Evolutionary conservation across 2,113 vertebrate species (phyloP), one percentile per base, ranked within the genome.

Genomic region (Zapornia atra): DNA sequence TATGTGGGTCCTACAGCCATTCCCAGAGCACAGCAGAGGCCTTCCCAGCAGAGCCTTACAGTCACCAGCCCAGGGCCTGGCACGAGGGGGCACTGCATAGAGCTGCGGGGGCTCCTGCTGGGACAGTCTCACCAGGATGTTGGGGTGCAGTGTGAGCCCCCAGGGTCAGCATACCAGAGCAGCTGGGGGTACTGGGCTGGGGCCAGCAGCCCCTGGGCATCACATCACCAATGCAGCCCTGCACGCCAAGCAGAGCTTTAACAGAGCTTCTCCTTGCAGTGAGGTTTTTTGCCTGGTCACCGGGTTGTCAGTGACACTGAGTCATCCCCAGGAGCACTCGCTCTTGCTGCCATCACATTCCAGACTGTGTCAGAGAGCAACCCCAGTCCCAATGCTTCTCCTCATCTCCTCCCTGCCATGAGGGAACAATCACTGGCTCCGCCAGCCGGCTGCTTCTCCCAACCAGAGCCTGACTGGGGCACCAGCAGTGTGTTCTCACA

Each of bases 211-310:
- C 59, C 3, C 29, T 38, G 12, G 38, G 53, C 66, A 24, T n/a
- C 2, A 1, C 1, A 0, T 13, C 82, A 33, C 16, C 0, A 0
- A 5, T 0, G 0, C 64, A 42, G 78, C 73, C 51, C 9, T 0
- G 54, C 4, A 1, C 19, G 17, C 12, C 25, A 70, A 80, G 68
- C n/a, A 10, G 36, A 86, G 79, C 68, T 90, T 15, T 9, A 12
- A 6, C 9, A 9, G 50, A 73, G 15, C 0, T 14, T 80, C 89
- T 85, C 92, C 95, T 94, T 86, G 87, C n/a, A 75, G 81, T 2
- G 19, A 10, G 10, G 15, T 10, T 51, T 66, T 53, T 69, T 79
- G 28, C 72, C 75, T 90, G 92, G 56, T 86, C 88, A 59, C 72
- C 72, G 75, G 56, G 22, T 59, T 93, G 15, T 50, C 84, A 72